phyloP scores from a whole-genome alignment of 2,888 invertebrate genomes.

The Artemia sinica region DNA sequence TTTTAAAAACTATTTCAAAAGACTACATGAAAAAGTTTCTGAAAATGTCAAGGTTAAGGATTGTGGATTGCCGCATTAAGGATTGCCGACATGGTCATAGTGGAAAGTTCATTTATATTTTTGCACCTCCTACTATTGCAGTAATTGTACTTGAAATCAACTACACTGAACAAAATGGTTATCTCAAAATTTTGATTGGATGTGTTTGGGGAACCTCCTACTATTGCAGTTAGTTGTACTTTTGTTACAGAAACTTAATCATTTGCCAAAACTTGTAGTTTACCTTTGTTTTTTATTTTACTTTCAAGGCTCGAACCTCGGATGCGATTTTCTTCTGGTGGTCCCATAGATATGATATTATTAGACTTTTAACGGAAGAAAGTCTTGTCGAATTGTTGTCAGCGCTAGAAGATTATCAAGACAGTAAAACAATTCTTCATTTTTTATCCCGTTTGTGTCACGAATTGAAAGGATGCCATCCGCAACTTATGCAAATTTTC shows the following conservation, averaged over 20 bases:
- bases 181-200: too few species aligned
- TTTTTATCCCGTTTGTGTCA: not conserved
- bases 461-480: not conserved
- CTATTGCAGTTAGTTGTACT: too few species aligned
- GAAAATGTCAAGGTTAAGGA: too few species aligned
- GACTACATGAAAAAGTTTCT: too few species aligned
- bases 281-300: not conserved
- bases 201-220: too few species aligned
- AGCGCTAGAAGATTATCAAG: not conserved
- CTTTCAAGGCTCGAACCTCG: not conserved
- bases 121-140: too few species aligned
- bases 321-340: not conserved
- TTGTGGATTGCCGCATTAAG: too few species aligned
- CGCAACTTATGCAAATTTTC: conserved; percentile 9
- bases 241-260: not conserved
- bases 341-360: not conserved
- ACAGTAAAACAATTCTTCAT: not conserved
- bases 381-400: not conserved
- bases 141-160: too few species aligned
- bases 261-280: not conserved
- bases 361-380: not conserved
- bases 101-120: too few species aligned
- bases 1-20: too few species aligned
- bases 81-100: too few species aligned
- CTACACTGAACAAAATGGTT: too few species aligned